Conservation (phyloP, 2,113 vertebrate genomes). For the Nicator chloris region DNA sequence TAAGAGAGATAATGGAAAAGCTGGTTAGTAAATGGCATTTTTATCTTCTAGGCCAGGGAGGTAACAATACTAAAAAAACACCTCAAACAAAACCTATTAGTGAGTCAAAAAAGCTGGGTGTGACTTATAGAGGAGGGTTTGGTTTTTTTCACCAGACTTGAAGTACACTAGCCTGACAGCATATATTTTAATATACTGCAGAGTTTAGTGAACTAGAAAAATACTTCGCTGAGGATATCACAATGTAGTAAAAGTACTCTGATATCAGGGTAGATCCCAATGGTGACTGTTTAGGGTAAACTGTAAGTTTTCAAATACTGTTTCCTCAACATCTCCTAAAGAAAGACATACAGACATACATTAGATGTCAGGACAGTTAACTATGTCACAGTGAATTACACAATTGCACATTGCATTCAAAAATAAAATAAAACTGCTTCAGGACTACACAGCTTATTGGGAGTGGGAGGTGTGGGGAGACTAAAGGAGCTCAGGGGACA, state of each 20-base stretch:
- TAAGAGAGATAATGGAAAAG: background rate
- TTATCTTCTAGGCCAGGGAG: background rate
- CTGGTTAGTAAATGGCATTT: background rate
- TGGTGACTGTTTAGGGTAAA: background rate
- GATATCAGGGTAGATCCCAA: background rate
- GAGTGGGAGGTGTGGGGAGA: background rate
- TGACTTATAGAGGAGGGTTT: fast-evolving
- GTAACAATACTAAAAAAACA: background rate
- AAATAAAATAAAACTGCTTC: background rate
- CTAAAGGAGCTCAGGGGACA: background rate
- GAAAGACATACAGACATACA: background rate
- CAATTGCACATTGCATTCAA: background rate
- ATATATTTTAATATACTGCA: background rate
- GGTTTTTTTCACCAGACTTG: background rate
- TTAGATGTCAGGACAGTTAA: background rate
- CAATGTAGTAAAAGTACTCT: background rate
- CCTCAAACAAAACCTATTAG: background rate
- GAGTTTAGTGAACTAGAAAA: background rate
- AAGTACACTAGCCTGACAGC: background rate
- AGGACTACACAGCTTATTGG: background rate
- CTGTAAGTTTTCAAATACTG: background rate
- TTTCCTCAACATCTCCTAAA: background rate
- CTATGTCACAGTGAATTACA: background rate
- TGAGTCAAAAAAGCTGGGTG: fast-evolving
- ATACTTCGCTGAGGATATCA: background rate